phyloP scores from a whole-genome alignment of 2,797 vertebrate species.

The Platalea minor region DNA sequence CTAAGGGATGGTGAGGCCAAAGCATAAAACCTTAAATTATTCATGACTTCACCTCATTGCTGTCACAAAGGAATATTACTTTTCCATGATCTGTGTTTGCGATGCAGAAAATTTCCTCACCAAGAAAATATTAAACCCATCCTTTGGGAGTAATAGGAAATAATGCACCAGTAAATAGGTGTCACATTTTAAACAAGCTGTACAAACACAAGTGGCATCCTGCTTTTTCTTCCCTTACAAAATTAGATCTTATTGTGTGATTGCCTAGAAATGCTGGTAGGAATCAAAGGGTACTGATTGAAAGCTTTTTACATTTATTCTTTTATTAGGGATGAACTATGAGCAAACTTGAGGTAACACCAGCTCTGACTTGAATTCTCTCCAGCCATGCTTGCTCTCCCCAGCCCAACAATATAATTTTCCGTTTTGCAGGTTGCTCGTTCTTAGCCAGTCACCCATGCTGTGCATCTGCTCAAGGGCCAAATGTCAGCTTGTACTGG shows the following conservation, averaged over 20 bases:
- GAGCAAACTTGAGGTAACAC: background rate
- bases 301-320: background rate
- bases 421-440: background rate
- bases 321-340: background rate
- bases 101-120: background rate
- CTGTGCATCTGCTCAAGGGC: conserved; percentile 49
- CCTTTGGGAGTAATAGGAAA: conserved; percentile 2
- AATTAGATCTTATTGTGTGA: background rate
- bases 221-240: background rate
- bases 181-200: conserved; percentile 22
- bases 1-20: conserved; percentile 24
- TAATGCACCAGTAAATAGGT: background rate
- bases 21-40: conserved; percentile 44
- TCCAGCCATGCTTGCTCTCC: background rate
- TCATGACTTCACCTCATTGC: conserved; percentile 22
- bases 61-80: conserved; percentile 43
- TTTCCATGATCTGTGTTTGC: conserved; percentile 27
- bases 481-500: conserved; percentile 48
- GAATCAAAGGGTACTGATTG: background rate
- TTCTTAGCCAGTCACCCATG: conserved; percentile 33
- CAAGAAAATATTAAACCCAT: background rate
- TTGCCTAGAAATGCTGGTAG: background rate
- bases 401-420: background rate
- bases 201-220: background rate
- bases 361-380: background rate